A percentile compares a stretch with the other conserved stretches of the same genome.
These are phyloP conservation scores for Bursaphelenchus mucronatus DNA, from an alignment of 1,140 invertebrate genomes.

Conservation along the genomic window DNA sequence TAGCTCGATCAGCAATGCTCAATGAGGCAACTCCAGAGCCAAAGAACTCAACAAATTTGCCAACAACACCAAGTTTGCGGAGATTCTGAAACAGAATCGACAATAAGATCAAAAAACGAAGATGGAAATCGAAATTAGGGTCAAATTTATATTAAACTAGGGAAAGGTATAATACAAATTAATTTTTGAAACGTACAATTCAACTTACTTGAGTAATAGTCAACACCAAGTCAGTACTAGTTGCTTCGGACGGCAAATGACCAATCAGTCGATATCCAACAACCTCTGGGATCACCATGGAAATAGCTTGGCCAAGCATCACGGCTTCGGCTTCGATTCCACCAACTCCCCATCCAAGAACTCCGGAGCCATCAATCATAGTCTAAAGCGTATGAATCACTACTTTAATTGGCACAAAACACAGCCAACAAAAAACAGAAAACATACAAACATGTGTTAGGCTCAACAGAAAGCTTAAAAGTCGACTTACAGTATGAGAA, in stretches of 20 bases:
- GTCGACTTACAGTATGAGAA: slow-evolving; percentile 72
- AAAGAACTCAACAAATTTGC: slow-evolving; percentile 97
- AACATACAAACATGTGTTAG: too few relatives aligned
- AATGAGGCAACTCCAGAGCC: slow-evolving; percentile 82
- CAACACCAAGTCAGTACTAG: slow-evolving; percentile 92
- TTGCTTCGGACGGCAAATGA: slow-evolving; percentile 75
- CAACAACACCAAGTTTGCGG: slow-evolving; percentile 86
- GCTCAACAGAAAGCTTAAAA: too few relatives aligned
- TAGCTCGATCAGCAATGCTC: slow-evolving; percentile 83
- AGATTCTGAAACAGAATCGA: slow-evolving; percentile 70
- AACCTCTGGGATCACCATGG: slow-evolving; percentile 90
- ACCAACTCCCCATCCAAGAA: slow-evolving; percentile 70
- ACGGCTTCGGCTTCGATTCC: slow-evolving; percentile 69
- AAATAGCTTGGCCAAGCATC: slow-evolving; percentile 84
- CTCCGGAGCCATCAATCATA: slow-evolving; percentile 87
- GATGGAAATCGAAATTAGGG: too few relatives aligned
- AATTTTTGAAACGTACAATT: too few relatives aligned
- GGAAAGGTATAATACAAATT: too few relatives aligned
- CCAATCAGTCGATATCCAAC: slow-evolving; percentile 87
- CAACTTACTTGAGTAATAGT: slow-evolving; percentile 84
- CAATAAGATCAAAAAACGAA: slow-evolving; percentile 18
- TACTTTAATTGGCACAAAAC: too few relatives aligned
- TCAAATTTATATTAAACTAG: too few relatives aligned
- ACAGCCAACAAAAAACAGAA: too few relatives aligned
- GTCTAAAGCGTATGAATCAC: slow-evolving; percentile 64